These are phyloP conservation scores for Polydrusus cervinus DNA, from an alignment of 2,888 invertebrate species.

Conservation along the genomic window DNA sequence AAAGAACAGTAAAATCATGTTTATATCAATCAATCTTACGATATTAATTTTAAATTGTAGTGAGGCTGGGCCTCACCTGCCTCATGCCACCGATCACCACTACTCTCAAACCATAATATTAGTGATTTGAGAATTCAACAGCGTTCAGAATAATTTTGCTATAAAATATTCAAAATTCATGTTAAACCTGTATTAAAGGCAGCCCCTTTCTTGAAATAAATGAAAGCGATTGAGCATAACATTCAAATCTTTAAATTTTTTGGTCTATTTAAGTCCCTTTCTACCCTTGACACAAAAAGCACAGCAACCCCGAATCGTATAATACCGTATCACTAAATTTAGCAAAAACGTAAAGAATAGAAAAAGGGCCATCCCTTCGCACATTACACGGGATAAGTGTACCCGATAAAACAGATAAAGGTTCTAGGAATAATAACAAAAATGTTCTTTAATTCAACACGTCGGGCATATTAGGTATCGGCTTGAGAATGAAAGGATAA, in stretches of 20 bases:
- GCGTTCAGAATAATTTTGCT: too few species aligned
- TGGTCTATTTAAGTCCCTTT: not conserved
- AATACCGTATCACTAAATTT: constrained; percentile 26
- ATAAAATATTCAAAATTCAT: too few species aligned
- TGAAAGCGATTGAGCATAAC: not conserved
- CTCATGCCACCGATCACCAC: too few species aligned
- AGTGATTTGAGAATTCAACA: too few species aligned
- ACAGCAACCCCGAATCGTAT: constrained; percentile 7
- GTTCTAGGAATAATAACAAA: constrained; percentile 62
- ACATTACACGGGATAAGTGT: constrained; percentile 56
- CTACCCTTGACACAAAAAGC: constrained; percentile 8
- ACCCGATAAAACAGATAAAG: constrained; percentile 63
- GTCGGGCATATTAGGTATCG: constrained; percentile 64
- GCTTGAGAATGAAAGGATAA: constrained; percentile 59
- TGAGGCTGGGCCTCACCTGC: too few species aligned
- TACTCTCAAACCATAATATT: too few species aligned
- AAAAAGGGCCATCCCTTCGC: constrained; percentile 27
- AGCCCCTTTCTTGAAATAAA: not conserved
- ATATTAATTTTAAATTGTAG: too few species aligned
- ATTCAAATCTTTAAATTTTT: not conserved
- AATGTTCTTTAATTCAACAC: constrained; percentile 68
- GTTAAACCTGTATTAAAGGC: too few species aligned
- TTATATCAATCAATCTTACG: too few species aligned
- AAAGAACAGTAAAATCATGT: too few species aligned
- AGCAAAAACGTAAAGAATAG: constrained; percentile 24